A percentile compares a stretch with the other conserved stretches of the same genome.
These are phyloP conservation scores for Pseudoips prasinana DNA, from an alignment of 2,888 invertebrate species.

Conservation along the genomic window DNA sequence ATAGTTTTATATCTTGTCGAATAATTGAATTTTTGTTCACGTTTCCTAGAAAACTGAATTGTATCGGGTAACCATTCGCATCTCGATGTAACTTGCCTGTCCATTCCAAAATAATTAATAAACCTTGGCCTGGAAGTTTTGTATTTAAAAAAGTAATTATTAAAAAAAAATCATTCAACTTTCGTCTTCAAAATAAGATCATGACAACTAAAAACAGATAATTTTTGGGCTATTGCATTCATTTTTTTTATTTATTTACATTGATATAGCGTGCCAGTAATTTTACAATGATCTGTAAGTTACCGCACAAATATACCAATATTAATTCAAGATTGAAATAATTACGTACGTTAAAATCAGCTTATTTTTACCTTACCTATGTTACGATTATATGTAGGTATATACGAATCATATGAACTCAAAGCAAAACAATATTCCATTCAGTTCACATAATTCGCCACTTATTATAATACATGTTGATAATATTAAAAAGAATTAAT, in stretches of 20 bases:
- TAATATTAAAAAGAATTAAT: slow-evolving; percentile 77
- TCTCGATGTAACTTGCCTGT: slow-evolving; percentile 59
- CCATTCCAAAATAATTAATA: slow-evolving; percentile 57
- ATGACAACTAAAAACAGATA: slow-evolving; percentile 60
- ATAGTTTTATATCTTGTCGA: slow-evolving; percentile 51
- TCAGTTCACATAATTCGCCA: slow-evolving; percentile 48
- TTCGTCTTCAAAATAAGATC: slow-evolving; percentile 51
- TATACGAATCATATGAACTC: slow-evolving; percentile 50
- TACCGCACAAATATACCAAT: slow-evolving; percentile 48
- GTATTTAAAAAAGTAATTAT: slow-evolving; percentile 58
- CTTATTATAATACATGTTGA: slow-evolving; percentile 77
- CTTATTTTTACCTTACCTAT: slow-evolving; percentile 78
- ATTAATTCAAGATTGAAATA: slow-evolving; percentile 78
- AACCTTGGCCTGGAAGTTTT: slow-evolving; percentile 71
- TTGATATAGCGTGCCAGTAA: slow-evolving; percentile 48
- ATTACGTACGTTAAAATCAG: slow-evolving; percentile 80
- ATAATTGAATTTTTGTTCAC: slow-evolving; percentile 52
- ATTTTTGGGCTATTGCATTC: slow-evolving; percentile 81
- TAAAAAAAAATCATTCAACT: slow-evolving; percentile 43
- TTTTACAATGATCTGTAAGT: slow-evolving; percentile 17
- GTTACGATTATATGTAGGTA: slow-evolving; percentile 73
- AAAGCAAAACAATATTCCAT: slow-evolving; percentile 20
- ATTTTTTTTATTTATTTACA: slow-evolving; percentile 64
- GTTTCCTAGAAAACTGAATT: slow-evolving; percentile 76
- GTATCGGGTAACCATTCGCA: slow-evolving; percentile 63